Base-by-base conservation (phyloP, 2,113 vertebrate genomes). In the Crotalus tigris region DNA sequence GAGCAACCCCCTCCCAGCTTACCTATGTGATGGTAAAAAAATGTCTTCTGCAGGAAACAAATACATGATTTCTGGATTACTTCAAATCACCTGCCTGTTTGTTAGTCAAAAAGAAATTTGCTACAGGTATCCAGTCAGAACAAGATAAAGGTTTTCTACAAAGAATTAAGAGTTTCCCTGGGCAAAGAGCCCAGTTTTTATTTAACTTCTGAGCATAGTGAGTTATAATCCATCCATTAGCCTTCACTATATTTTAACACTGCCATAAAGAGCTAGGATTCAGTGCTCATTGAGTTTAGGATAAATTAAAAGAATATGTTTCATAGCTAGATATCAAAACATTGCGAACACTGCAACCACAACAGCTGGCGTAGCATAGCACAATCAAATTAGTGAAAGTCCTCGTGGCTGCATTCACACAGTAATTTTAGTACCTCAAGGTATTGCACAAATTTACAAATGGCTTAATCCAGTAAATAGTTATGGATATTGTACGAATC, bases 131-230 rank as follows among this genome's bases (percentile, higher is more conserved):
- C 88, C 55, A 89, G n/a, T 90, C 26, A 59, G 54, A 59, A 90
- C 39, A 54, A 58, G 55, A 58, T n/a, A 39, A 93, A 93, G 7
- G 58, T n/a, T 88, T 55, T 33, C 33, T 44, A 39, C 33, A 39
- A 6, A 81, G 15, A 81, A 81, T 88, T 55, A 51, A 54, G 51
- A 89, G 93, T 89, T 93, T 93, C 93, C 29, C 55, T 93, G 93
- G 93, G 90, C 93, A 93, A 46, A 39, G 46, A 85, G 90, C 90
- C 69, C 90, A 93, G 93, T 91, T 91, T 89, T 91, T 93, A 75
- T 93, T 93, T 89, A 89, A 91, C 64, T 91, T 91, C 85, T 91
- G 15, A 88, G 29, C 86, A 85, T 5, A 13, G 81, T 33, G 29
- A 17, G n/a, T 39, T 75, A 17, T 33, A 33, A 75, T 75, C 69